Percentiles rank a stretch among this genome's conserved stretches.
Evolutionary conservation across 1,140 invertebrate species (phyloP).

Genomic region (Temnothorax curvispinosus): DNA sequence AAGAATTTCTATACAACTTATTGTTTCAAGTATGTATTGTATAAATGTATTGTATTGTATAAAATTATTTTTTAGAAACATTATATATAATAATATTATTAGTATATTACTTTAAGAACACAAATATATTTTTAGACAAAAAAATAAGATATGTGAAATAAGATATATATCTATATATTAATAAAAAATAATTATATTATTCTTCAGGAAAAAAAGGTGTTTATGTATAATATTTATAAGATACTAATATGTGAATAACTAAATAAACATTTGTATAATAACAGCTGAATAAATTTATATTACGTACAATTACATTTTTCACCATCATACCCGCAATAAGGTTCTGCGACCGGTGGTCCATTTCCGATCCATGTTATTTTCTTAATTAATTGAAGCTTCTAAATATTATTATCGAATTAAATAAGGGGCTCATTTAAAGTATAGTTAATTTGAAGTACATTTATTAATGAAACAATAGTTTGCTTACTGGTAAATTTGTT

Average conservation of each 20-base stretch:
- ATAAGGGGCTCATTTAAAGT: not conserved
- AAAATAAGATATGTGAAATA: too few relatives aligned
- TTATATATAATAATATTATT: not conserved
- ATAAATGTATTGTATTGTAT: too few relatives aligned
- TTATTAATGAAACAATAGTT: not conserved
- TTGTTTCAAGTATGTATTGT: not conserved
- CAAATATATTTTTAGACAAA: too few relatives aligned
- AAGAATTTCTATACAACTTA: not conserved
- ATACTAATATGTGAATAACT: not conserved
- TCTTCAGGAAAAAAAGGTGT: not conserved
- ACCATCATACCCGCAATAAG: constrained; percentile 95
- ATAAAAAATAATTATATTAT: not conserved
- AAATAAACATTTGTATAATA: not conserved
- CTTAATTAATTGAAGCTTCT: constrained; percentile 90
- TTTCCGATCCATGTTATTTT: constrained; percentile 92
- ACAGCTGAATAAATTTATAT: not conserved
- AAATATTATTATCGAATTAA: constrained; percentile 29
- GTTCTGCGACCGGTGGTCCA: constrained; percentile 95
- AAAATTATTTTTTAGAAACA: not conserved
- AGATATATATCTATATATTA: not conserved
- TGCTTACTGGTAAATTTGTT: constrained; percentile 86
- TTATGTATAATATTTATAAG: not conserved
- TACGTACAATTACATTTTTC: constrained; percentile 96
- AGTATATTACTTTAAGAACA: not conserved
- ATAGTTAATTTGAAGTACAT: too few relatives aligned